Conservation (phyloP, 2,888 invertebrate species). For the Argyresthia albistria region DNA sequence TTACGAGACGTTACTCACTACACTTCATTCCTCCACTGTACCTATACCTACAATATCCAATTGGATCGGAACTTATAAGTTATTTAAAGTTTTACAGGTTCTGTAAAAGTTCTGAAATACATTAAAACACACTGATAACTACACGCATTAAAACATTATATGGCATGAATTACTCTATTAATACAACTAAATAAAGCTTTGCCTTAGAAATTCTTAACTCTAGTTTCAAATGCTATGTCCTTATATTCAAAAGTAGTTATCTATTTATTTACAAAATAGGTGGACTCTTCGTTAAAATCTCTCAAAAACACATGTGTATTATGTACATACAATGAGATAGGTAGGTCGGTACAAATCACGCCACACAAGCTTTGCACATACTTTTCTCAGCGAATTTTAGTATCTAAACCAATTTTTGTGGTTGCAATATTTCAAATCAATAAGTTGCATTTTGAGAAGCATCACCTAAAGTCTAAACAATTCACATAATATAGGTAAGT, state of each 20-base stretch:
- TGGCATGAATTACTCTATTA: conserved; percentile 50
- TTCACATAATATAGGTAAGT: too few species aligned
- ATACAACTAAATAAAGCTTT: conserved; percentile 61
- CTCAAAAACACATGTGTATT: conserved; percentile 4
- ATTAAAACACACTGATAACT: conserved; percentile 12
- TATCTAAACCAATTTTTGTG: too few species aligned
- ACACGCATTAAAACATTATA: conserved; percentile 20
- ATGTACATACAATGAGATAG: neutral
- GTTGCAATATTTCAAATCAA: too few species aligned
- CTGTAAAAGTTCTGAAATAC: neutral
- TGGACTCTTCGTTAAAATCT: conserved; percentile 62
- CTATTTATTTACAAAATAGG: conserved; percentile 66
- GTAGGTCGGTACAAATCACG: neutral
- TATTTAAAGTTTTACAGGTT: too few species aligned
- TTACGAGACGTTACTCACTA: too few species aligned
- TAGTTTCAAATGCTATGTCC: neutral
- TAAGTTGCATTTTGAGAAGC: too few species aligned
- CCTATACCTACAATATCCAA: too few species aligned
- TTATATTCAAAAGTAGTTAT: neutral
- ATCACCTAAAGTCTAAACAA: too few species aligned
- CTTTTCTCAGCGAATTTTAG: too few species aligned
- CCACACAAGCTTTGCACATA: too few species aligned
- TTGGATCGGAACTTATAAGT: too few species aligned
- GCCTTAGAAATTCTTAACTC: conserved; percentile 40
- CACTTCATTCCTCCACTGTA: too few species aligned